phyloP scores from a whole-genome alignment of 2,888 invertebrate species.

The Eristalis arbustorum region DNA sequence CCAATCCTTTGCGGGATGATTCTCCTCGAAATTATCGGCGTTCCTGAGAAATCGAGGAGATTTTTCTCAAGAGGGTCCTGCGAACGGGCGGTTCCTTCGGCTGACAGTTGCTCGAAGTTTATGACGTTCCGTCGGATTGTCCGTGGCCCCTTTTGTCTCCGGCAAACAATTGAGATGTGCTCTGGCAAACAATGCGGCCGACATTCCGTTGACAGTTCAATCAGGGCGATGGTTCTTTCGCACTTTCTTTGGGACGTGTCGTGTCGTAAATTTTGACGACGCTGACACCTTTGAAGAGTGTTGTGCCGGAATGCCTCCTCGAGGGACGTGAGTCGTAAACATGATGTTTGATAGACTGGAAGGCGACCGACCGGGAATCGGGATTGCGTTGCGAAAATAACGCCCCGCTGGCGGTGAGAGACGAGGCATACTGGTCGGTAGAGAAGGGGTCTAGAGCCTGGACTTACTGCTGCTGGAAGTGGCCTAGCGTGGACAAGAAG shows the following conservation, averaged over 20 bases:
- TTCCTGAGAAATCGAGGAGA: slow-evolving; percentile 20
- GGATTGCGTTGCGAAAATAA: too few species aligned
- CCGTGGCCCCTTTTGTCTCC: neutral
- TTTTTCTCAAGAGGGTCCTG: neutral
- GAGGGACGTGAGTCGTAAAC: slow-evolving; percentile 6
- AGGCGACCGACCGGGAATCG: neutral
- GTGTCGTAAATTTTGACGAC: slow-evolving; percentile 44
- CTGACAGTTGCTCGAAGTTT: slow-evolving; percentile 36
- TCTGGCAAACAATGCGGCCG: slow-evolving; percentile 20
- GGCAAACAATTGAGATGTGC: slow-evolving; percentile 18
- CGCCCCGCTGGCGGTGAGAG: too few species aligned
- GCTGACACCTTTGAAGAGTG: slow-evolving; percentile 32
- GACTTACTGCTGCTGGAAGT: too few species aligned
- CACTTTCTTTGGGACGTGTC: neutral
- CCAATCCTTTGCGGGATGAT: slow-evolving; percentile 14
- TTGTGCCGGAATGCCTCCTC: slow-evolving; percentile 20
- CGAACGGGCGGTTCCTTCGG: neutral
- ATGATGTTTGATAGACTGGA: slow-evolving; percentile 15
- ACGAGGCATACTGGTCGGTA: too few species aligned
- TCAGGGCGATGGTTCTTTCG: neutral
- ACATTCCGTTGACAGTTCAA: slow-evolving; percentile 41
- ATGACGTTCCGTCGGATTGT: slow-evolving; percentile 32
- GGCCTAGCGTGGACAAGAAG: too few species aligned
- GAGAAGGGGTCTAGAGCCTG: too few species aligned
- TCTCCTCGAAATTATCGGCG: slow-evolving; percentile 12